Evolutionary conservation across 2,113 vertebrate genomes (phyloP).

Genomic region (Cyanoderma ruficeps): DNA sequence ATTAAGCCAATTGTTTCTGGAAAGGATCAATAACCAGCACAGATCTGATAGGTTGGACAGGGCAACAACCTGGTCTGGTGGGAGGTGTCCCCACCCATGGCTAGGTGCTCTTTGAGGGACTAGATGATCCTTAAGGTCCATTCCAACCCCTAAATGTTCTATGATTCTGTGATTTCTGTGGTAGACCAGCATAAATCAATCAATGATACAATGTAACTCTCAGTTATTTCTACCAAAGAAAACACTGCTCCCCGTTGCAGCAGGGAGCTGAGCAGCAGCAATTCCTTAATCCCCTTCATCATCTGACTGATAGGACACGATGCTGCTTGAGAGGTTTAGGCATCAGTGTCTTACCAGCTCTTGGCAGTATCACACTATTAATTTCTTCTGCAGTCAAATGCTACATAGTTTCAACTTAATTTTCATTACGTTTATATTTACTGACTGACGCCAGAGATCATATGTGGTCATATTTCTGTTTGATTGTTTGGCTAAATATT

Average conservation of each 20-base stretch:
- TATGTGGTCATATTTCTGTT: not conserved
- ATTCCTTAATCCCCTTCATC: not conserved
- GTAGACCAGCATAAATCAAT: not conserved
- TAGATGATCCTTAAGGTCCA: not conserved
- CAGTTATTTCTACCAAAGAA: not conserved
- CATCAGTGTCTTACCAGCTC: not conserved
- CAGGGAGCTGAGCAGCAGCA: not conserved
- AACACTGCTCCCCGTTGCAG: not conserved
- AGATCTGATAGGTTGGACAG: not conserved
- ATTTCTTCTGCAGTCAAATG: not conserved
- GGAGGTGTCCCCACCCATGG: not conserved
- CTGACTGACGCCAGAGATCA: not conserved
- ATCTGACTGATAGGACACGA: rapidly evolving
- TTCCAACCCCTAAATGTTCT: not conserved
- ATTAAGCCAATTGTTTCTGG: not conserved
- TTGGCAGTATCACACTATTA: not conserved
- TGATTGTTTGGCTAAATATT: not conserved
- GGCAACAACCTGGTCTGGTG: not conserved
- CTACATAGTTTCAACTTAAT: not conserved
- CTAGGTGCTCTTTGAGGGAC: not conserved
- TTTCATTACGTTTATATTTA: not conserved
- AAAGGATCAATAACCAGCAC: not conserved
- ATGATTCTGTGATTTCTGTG: not conserved
- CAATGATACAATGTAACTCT: not conserved
- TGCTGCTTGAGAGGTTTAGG: not conserved